Conservation (phyloP, 2,797 vertebrate genomes). For the Spea hammondii region DNA sequence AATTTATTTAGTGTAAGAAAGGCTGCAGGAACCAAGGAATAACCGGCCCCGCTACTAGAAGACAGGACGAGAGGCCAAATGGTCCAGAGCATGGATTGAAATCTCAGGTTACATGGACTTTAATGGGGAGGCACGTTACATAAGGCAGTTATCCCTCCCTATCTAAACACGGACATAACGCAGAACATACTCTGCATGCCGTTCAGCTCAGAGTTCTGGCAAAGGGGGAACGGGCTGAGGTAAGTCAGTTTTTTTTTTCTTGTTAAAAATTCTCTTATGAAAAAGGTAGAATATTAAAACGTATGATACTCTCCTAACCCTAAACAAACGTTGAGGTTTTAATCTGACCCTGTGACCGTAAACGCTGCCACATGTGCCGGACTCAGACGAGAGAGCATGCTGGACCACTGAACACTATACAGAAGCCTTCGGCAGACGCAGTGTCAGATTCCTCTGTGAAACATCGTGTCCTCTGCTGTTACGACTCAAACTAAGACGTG, state of each 20-base stretch:
- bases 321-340: conserved; percentile 16
- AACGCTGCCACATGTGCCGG: conserved; percentile 31
- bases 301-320: neutral
- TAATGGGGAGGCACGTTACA: conserved; percentile 44
- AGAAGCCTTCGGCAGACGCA: conserved; percentile 9
- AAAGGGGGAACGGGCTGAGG: conserved; percentile 21
- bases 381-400: conserved; percentile 26
- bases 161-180: conserved; percentile 44
- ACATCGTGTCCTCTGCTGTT: too few species aligned
- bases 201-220: conserved; percentile 6
- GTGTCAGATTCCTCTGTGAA: neutral
- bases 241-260: conserved; percentile 38
- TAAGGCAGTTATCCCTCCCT: conserved; percentile 47
- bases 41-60: neutral
- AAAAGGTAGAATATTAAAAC: neutral
- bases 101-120: conserved; percentile 42
- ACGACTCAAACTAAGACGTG: too few species aligned
- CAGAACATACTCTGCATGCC: conserved; percentile 16
- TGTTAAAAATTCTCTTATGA: neutral
- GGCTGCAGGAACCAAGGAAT: neutral
- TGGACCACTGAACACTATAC: conserved; percentile 1
- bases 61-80: neutral
- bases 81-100: conserved; percentile 8
- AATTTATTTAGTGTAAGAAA: neutral
- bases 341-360: conserved; percentile 8